Percentiles rank a stretch among this genome's conserved stretches.
Evolutionary conservation across 1,140 invertebrate species (phyloP).

Genomic region (Drosophila pallidifrons): DNA sequence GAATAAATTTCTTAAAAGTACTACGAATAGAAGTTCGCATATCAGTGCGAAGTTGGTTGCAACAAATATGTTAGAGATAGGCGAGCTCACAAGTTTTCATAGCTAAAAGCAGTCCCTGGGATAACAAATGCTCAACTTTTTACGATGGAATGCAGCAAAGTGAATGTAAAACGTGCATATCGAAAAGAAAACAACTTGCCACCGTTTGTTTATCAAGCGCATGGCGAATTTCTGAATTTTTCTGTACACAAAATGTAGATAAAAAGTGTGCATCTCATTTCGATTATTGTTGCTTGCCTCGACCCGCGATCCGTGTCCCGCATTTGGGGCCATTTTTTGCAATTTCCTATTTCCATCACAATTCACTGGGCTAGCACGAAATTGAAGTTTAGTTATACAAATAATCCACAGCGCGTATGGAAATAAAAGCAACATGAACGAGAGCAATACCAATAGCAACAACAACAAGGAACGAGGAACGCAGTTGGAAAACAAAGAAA

Average conservation of each 20-base stretch:
- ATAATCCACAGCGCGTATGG: conserved; percentile 47
- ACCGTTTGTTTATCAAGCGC: conserved; percentile 7
- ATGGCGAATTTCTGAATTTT: neutral
- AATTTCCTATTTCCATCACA: conserved; percentile 15
- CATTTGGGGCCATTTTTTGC: neutral
- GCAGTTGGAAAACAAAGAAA: conserved; percentile 30
- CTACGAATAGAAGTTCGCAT: neutral
- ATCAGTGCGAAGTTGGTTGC: neutral
- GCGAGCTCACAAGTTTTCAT: neutral
- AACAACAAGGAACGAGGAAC: neutral
- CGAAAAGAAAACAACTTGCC: neutral
- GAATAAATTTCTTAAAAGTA: too few relatives aligned
- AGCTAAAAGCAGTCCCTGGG: neutral
- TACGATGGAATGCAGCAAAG: neutral
- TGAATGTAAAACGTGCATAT: neutral
- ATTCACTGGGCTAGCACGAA: conserved; percentile 22
- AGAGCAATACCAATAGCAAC: neutral
- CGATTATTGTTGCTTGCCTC: neutral
- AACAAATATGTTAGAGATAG: neutral
- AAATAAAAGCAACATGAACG: neutral
- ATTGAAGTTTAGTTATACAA: conserved; percentile 70
- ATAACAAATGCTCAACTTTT: neutral
- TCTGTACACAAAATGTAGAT: neutral
- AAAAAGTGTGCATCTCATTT: conserved; percentile 12
- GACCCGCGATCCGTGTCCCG: neutral